A percentile compares a stretch with the other conserved stretches of the same genome.
These are phyloP conservation scores for Oncopodura yosiiana DNA, from an alignment of 1,140 invertebrate genomes.

Conservation along the genomic window DNA sequence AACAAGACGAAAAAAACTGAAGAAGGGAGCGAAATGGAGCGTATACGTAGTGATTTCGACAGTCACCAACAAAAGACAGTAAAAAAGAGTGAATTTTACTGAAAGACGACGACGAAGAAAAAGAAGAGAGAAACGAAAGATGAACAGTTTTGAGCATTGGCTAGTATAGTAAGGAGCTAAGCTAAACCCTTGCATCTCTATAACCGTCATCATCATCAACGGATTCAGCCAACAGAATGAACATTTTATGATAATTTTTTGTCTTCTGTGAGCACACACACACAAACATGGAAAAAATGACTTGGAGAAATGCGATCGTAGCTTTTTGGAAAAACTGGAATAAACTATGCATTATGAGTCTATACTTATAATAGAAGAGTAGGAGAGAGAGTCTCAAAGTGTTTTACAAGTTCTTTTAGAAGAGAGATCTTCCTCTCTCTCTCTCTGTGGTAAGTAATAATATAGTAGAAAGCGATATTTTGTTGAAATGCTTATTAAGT, in stretches of 20 bases:
- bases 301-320: too few relatives aligned
- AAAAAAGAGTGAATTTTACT: not conserved
- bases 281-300: too few relatives aligned
- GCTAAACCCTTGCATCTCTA: not conserved
- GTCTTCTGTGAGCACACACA: too few relatives aligned
- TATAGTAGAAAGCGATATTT: too few relatives aligned
- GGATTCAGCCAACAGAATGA: conserved; percentile 19
- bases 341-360: too few relatives aligned
- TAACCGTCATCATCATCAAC: conserved; percentile 15
- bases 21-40: conserved; percentile 23
- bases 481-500: too few relatives aligned
- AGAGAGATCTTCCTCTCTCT: too few relatives aligned
- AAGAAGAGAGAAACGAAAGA: not conserved
- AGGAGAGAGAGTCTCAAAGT: too few relatives aligned
- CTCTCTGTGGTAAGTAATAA: too few relatives aligned
- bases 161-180: not conserved
- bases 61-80: conserved; percentile 16
- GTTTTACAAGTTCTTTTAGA: too few relatives aligned
- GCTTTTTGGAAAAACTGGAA: too few relatives aligned
- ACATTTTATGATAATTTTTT: conserved; percentile 35
- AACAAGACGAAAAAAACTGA: not conserved
- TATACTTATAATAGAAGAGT: too few relatives aligned
- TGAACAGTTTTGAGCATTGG: not conserved
- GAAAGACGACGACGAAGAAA: not conserved
- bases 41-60: conserved; percentile 32